Evolutionary conservation across 2,797 vertebrate genomes (phyloP), one percentile per base, ranked within the genome.

Genomic region (Microctenopoma lineatum): DNA sequence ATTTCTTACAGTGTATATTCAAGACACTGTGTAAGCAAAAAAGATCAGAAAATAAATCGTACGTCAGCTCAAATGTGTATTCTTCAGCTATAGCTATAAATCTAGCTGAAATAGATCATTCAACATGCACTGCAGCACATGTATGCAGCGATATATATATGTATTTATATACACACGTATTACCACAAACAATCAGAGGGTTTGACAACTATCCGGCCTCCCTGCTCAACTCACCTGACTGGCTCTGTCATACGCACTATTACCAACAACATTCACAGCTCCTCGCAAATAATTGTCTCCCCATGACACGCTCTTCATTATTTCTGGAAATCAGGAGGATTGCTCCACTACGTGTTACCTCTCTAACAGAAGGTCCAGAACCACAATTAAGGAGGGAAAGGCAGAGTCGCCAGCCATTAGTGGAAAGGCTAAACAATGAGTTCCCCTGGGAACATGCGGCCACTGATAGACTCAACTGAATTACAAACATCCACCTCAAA

Each of bases 221-320:
- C 60, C 50, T 61, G 45, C 45, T 45, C 64, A 72, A 45, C 74
- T 71, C 66, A 84, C 73, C 66, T 75, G 77, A 41, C 62, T 45
- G 58, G 7, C 52, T 68, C 74, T 8, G 55, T 79, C 70, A 65
- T 29, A 52, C 61, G 78, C 71, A 44, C 63, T 62, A 59, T 72
- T 46, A 54, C 67, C 58, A 74, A 72, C 73, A 51, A 46, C 45
- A 39, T 77, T 83, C 77, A 80, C 63, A 74, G 71, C 82, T 84
- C 77, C 27, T 60, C 66, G 54, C 27, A 7, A 50, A 70, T 90
- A 88, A 92, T 86, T 84, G 81, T 82, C 78, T 87, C 67, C 58
- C 64, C 12, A 6, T 66, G 76, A 84, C 59, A 39, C 26, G 58
- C 48, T 57, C 76, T 79, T 87, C 75, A 81, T 85, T 88, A 86